Evolutionary conservation across 2,113 vertebrate species (phyloP), one percentile per base, ranked within the genome.

Genomic region (Globicephala melas): DNA sequence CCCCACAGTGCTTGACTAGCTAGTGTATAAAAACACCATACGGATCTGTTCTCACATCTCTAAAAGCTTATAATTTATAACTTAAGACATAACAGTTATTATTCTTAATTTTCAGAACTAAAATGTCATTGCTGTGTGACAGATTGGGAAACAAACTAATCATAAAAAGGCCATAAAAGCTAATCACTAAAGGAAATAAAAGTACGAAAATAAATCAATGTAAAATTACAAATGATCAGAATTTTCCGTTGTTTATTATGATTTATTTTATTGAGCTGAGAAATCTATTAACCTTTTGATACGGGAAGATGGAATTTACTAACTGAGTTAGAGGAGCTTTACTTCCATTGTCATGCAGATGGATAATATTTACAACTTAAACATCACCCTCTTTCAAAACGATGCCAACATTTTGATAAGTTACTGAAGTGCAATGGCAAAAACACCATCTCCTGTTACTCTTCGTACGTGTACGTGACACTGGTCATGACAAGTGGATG

Each of bases 61-160:
- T 38, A 82, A 74, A 74, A 94, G 74, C 53, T 89, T 96, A 18
- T 86, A 63, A 91, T 88, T 94, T 90, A 93, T 71, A 91, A 87
- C 82, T 85, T 93, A 94, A 97, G 86, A 87, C 11, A 6, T 47
- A 97, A 94, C 77, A 87, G 93, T 97, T 95, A 87, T 93, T 98
- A 92, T 53, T 97, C 73, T 97, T 96, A 96, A 97, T 97, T 96
- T 95, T 96, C 76, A 77, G 68, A 95, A 96, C 70, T 80, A 50
- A 98, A 98, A 98, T 97, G 93, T 71, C 97, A 97, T 65, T 88
- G 86, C 89, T 79, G 23, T 90, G 86, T 97, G 97, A 93, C 94
- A 97, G 95, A 97, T 9, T 95, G 98, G 93, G 96, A 97, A 97
- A 97, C 91, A 97, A 97, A 97, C 50, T 95, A 96, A 97, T 97